Base-by-base conservation (phyloP, 2,888 invertebrate genomes). In the Ctenicera cuprea region DNA sequence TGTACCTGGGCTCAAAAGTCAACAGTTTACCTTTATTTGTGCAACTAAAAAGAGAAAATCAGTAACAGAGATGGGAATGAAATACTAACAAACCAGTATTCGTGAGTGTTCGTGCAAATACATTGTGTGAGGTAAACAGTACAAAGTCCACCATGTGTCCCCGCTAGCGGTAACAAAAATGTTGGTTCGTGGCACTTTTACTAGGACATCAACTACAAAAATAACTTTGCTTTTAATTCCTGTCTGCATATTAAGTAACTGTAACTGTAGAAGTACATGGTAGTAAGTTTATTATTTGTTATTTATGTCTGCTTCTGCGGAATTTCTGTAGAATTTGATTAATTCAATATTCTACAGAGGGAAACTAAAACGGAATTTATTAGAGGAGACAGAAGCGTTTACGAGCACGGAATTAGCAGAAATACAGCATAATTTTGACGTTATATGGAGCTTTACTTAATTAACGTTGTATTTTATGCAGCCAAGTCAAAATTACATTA, bases 61-160 rank as follows among this genome's bases (percentile, higher is more conserved):
- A 8, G 33, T 8, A 18, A n/a, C 4, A 45, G 61, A 33, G 20
- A 26, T 3, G 14, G n/a, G 41, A 52, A 14, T n/a, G n/a, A 20
- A 18, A 63, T 41, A 26, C 48, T 50, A 63, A 45, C 57, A 73
- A 68, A 68, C 62, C 45, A 30, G 72, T 73, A 64, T 71, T 41
- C 57, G 66, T 64, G 71, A 64, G 71, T 65, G 65, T 65, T 65
- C 45, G 45, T 71, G 71, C 71, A 71, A 71, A 71, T 71, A 71
- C 59, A 59, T 50, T 62, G 76, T 76, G 69, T 76, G 77, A 78
- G 74, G 78, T 79, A 79, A 79, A 78, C 79, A 78, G 79, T 79
- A 73, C 79, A 79, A 79, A 79, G 79, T 79, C 79, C 79, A 78
- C 67, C 69, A 69, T 74, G 77, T 78, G 74, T 74, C 76, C 73